These are phyloP conservation scores for Hyperopisus bebe DNA, from an alignment of 2,113 vertebrate species.

Conservation along the genomic window DNA sequence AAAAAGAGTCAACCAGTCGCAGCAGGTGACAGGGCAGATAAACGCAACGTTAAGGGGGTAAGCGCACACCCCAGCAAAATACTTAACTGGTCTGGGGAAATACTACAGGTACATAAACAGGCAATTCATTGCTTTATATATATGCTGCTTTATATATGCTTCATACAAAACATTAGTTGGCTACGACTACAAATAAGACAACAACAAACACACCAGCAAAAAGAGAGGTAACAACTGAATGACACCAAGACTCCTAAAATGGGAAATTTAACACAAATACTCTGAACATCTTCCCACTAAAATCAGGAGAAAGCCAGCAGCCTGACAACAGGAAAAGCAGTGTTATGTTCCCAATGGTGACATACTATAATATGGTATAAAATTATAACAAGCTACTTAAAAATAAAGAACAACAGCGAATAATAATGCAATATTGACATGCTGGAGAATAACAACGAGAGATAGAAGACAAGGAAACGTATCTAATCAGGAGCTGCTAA, in stretches of 20 bases:
- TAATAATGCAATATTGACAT: not conserved
- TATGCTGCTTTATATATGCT: not conserved
- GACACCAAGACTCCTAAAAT: not conserved
- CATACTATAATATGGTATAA: not conserved
- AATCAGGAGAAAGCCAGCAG: not conserved
- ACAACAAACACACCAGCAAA: not conserved
- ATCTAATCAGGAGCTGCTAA: conserved; percentile 33
- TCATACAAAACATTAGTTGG: not conserved
- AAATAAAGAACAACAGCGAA: not conserved
- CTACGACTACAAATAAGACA: not conserved
- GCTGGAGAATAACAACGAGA: not conserved
- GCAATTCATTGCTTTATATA: not conserved
- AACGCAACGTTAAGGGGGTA: not conserved
- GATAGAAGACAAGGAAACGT: conserved; percentile 1
- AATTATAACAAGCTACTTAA: not conserved
- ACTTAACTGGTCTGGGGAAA: not conserved
- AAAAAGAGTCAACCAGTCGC: not conserved
- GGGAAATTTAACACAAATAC: not conserved
- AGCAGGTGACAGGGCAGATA: not conserved
- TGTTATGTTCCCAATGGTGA: not conserved
- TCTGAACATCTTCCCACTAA: not conserved
- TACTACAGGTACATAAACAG: not conserved
- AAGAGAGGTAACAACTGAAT: not conserved
- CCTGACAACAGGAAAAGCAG: not conserved
- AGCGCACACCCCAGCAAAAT: not conserved